Base-by-base conservation (phyloP, 2,888 invertebrate species). In the Uropetala carovei region DNA sequence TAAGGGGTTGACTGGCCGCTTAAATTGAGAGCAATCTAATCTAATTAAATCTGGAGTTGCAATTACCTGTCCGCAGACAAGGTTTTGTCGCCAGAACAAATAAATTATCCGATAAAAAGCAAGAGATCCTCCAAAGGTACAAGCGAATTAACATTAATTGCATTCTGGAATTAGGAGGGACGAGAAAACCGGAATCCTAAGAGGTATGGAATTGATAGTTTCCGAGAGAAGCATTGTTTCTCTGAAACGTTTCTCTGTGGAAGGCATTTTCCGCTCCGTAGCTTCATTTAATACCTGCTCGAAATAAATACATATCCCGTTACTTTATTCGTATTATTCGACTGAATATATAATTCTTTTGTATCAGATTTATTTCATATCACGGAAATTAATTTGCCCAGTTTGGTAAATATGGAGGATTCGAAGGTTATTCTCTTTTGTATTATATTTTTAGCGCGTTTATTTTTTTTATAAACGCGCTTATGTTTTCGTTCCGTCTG, bases 41-140 rank as follows among this genome's bases (percentile, higher is more conserved):
- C 75, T 75, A 75, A 75, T 75, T 75, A 75, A 75, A 75, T 75
- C 75, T 7, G 75, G 18, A 27, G 22, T 22, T 13, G 75, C 75
- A 75, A 75, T 75, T 75, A 75, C 75, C 13, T 27, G 14, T 11
- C 11, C 75, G 10, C 22, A 75, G 22, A 75, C 75, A 27, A 27
- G 75, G 75, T 75, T 75, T 75, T 75, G 75, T 75, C 75, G 7
- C 22, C 75, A 22, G 75, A 27, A 27, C 75, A 27, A 75, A 75
- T 75, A 75, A 75, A 75, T 75, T 75, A 75, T 75, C 75, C 22
- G 75, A 75, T 75, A 75, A 75, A 75, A 75, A 75, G 11, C 43
- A 43, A 43, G 43, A 43, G 75, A 13, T 27, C 27, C 27, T 75
- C 18, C 27, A 22, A n/a, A 16, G 64, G 64, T 7, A n/a, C 64